Percentiles rank a stretch among this genome's conserved stretches.
Evolutionary conservation across 2,888 invertebrate genomes (phyloP).

Genomic region (Acanthosoma haemorrhoidale): DNA sequence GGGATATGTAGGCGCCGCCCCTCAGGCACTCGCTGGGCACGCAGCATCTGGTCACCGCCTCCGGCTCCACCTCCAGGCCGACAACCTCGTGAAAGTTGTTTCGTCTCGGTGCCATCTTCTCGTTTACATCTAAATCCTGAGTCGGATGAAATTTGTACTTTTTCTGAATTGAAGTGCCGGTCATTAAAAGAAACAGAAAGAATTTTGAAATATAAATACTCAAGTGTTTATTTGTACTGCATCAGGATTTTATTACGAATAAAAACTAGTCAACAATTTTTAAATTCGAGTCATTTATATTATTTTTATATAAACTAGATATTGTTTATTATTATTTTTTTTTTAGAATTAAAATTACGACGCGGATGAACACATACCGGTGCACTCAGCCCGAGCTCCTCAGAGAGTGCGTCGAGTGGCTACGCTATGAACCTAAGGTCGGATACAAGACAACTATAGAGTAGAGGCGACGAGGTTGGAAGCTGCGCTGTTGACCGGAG

Average conservation of each 20-base stretch:
- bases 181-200: slow-evolving; percentile 34
- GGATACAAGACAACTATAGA: neutral
- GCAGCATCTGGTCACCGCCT: slow-evolving; percentile 64
- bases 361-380: slow-evolving; percentile 41
- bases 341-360: slow-evolving; percentile 17
- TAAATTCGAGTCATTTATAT: slow-evolving; percentile 19
- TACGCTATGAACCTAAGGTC: neutral
- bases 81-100: slow-evolving; percentile 43
- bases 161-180: slow-evolving; percentile 36
- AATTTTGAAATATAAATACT: no score
- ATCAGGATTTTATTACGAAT: slow-evolving; percentile 35
- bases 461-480: neutral
- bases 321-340: slow-evolving; percentile 26
- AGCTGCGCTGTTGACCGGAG: slow-evolving; percentile 41
- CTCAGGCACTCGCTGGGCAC: slow-evolving; percentile 79
- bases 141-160: slow-evolving; percentile 40
- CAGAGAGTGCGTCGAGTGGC: slow-evolving; percentile 20
- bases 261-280: slow-evolving; percentile 29
- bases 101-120: slow-evolving; percentile 41
- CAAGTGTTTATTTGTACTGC: slow-evolving; percentile 39
- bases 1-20: slow-evolving; percentile 51
- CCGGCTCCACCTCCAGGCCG: slow-evolving; percentile 43
- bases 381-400: slow-evolving; percentile 39
- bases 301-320: neutral
- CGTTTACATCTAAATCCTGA: slow-evolving; percentile 35